Base-by-base conservation (phyloP, 2,113 vertebrate species). In the Chionis minor region DNA sequence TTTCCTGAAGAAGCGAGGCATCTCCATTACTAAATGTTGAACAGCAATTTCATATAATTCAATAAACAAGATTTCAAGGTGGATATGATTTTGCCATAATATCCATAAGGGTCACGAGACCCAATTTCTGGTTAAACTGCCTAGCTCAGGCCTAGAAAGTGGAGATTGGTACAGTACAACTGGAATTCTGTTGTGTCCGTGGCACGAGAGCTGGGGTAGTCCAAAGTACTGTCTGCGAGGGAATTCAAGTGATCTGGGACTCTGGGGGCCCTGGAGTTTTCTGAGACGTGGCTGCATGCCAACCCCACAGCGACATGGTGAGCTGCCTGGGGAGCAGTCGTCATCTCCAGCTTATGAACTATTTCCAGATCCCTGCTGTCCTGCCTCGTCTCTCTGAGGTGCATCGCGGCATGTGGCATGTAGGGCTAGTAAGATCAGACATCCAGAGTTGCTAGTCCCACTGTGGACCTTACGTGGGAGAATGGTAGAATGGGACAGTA, bases 321-420 rank as follows among this genome's bases (percentile, higher is more conserved):
- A 42, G 66, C 52, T 82, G 47, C 28, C n/a, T 71, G 32, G 28
- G 49, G 38, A 77, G 22, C 42, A 70, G 45, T 51, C 88, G 45
- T 80, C n/a, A 62, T 38, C 71, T 61, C 18, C 35, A 74, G 42
- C 17, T 47, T 55, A 47, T 51, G 49, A 79, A n/a, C 51, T 40
- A 3, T 32, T 92, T 71, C 45, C 51, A 42, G 27, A 54, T 77
- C 42, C 30, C 27, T 38, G 40, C 54, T 73, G 33, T 86, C 44
- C 58, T 69, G 1, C 38, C 42, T 85, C 33, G 44, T 66, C 42
- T 73, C 49, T 80, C 59, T 38, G 67, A 62, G 42, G 30, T 77
- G 49, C 23, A 4, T 14, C 0, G 3, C 1, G 2, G 19, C 44
- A 28, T 67, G 38, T 55, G 70, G 15, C 0, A 0, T 32, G 4